A percentile compares a stretch with the other conserved stretches of the same genome.
Conservation (phyloP, 2,888 invertebrate genomes). For the Geotrupes spiniger region DNA sequence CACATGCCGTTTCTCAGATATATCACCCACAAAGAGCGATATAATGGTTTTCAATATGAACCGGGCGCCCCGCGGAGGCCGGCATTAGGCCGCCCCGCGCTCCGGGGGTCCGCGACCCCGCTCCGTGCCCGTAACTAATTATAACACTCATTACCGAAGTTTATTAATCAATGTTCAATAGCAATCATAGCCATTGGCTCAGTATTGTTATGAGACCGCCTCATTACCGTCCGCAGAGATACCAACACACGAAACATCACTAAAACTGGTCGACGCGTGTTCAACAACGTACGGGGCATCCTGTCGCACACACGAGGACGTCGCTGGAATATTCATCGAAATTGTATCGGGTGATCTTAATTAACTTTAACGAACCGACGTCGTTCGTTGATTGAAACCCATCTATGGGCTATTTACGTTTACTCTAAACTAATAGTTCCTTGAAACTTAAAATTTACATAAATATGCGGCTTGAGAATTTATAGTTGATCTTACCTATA, state of each 20-base stretch:
- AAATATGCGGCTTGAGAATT: no score
- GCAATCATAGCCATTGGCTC: constrained; percentile 41
- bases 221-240: constrained; percentile 2
- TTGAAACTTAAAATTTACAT: no score
- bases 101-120: constrained; percentile 36
- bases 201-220: constrained; percentile 28
- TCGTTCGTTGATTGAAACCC: no score
- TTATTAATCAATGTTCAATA: constrained; percentile 52
- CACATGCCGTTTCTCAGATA: constrained; percentile 30
- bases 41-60: constrained; percentile 36
- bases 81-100: constrained; percentile 40
- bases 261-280: neutral
- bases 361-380: no score
- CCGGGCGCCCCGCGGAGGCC: constrained; percentile 36
- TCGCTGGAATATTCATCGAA: no score
- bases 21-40: constrained; percentile 31
- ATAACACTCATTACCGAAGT: constrained; percentile 52
- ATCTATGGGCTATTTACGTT: no score
- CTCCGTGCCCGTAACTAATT: constrained; percentile 44
- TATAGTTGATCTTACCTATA: no score
- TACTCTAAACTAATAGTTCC: no score
- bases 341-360: no score
- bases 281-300: neutral
- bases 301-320: no score
- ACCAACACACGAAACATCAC: constrained; percentile 1